Conservation (phyloP, 2,888 invertebrate genomes). For the Holacanthella duospinosa region DNA sequence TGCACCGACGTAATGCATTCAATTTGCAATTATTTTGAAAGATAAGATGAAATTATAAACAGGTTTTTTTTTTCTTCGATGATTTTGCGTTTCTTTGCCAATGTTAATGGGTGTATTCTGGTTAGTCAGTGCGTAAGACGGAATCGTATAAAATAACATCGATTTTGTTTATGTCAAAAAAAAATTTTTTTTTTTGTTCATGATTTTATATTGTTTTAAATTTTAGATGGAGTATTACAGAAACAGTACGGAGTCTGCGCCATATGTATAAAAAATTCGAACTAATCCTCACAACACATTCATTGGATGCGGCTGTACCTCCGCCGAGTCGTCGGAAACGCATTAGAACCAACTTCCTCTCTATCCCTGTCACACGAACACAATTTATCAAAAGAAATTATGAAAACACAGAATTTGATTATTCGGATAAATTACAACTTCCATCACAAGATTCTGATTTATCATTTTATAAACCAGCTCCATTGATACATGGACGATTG, state of each 20-base stretch:
- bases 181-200: not conserved
- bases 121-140: not conserved
- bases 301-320: not conserved
- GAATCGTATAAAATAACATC: not conserved
- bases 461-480: not conserved
- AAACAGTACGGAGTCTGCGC: not conserved
- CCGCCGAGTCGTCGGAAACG: not conserved
- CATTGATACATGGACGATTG: not conserved
- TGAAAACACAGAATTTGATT: not conserved
- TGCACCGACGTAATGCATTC: not conserved
- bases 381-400: constrained; percentile 14
- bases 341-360: constrained; percentile 12
- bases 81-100: not conserved
- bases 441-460: not conserved
- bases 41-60: not conserved
- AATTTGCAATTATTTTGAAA: not conserved
- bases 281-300: not conserved
- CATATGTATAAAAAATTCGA: not conserved
- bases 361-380: constrained; percentile 15
- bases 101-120: not conserved
- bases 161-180: not conserved
- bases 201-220: not conserved
- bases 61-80: not conserved
- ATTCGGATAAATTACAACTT: not conserved
- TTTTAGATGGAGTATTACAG: not conserved